Conservation (phyloP, 2,888 invertebrate genomes). For the Trissolcus japonicus region DNA sequence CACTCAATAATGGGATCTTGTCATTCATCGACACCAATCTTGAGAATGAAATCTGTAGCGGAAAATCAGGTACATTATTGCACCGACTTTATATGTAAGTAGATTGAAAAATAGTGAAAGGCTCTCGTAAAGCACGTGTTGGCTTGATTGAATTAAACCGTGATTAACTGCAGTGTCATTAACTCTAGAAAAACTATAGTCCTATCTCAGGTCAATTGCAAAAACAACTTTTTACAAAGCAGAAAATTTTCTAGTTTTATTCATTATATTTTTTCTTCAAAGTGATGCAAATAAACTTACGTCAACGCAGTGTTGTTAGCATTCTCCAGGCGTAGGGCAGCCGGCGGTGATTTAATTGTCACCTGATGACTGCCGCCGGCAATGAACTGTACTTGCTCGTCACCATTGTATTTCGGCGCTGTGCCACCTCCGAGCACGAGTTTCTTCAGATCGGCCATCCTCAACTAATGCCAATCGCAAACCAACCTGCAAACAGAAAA, state of each 20-base stretch:
- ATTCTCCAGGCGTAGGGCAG: constrained; percentile 78
- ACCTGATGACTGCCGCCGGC: constrained; percentile 72
- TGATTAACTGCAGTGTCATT: no score
- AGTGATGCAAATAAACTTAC: constrained; percentile 74
- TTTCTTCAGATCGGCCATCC: constrained; percentile 73
- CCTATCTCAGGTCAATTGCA: no score
- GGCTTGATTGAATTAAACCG: no score
- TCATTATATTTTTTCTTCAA: background rate
- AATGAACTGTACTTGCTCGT: constrained; percentile 74
- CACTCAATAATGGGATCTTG: no score
- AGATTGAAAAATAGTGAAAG: background rate
- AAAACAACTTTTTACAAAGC: background rate
- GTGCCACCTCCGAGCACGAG: constrained; percentile 65
- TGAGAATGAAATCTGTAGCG: no score
- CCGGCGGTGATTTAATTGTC: constrained; percentile 75
- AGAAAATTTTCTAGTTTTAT: background rate
- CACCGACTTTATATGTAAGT: background rate
- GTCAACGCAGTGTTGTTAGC: constrained; percentile 82
- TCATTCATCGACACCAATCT: no score
- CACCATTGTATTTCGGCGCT: constrained; percentile 70
- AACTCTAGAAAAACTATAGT: no score
- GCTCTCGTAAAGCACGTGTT: no score
- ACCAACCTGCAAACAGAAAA: constrained; percentile 21
- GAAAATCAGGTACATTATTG: no score
- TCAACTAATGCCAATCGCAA: constrained; percentile 45